Conservation (phyloP, 2,113 vertebrate species). For the Cichladusa arquata region DNA sequence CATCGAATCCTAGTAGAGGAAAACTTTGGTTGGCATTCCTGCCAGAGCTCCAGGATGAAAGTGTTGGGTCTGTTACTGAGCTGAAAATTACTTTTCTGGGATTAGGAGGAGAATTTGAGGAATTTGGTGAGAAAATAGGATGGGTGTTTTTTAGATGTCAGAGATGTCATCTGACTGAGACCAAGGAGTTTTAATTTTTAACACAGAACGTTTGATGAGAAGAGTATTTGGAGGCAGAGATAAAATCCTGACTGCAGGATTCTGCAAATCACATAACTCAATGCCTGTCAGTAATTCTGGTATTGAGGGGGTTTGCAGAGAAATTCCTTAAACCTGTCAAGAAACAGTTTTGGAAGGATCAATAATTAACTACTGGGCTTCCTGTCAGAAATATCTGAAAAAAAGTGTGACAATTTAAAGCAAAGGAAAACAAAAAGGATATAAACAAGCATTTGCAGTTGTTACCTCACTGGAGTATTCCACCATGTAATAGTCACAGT, state of each 20-base stretch:
- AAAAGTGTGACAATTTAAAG: background rate
- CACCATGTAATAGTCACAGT: background rate
- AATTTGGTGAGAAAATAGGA: background rate
- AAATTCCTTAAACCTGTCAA: background rate
- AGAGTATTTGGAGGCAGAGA: background rate
- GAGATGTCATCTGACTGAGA: background rate
- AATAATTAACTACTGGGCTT: background rate
- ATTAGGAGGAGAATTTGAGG: background rate
- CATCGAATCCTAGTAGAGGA: background rate
- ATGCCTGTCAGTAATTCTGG: background rate
- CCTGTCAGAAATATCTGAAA: background rate
- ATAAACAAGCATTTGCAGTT: background rate
- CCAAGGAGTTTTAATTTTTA: background rate
- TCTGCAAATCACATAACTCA: background rate
- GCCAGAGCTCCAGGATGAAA: background rate
- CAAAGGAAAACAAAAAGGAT: background rate
- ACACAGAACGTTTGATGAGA: background rate
- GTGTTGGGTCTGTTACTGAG: background rate
- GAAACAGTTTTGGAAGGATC: background rate
- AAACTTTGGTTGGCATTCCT: background rate
- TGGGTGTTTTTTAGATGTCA: background rate
- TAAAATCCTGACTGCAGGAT: conserved; percentile 1
- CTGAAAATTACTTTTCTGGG: background rate
- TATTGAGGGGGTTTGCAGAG: background rate
- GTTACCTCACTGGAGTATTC: background rate